Base-by-base conservation (phyloP, 2,888 invertebrate genomes). In the Brachyopa scutellaris region DNA sequence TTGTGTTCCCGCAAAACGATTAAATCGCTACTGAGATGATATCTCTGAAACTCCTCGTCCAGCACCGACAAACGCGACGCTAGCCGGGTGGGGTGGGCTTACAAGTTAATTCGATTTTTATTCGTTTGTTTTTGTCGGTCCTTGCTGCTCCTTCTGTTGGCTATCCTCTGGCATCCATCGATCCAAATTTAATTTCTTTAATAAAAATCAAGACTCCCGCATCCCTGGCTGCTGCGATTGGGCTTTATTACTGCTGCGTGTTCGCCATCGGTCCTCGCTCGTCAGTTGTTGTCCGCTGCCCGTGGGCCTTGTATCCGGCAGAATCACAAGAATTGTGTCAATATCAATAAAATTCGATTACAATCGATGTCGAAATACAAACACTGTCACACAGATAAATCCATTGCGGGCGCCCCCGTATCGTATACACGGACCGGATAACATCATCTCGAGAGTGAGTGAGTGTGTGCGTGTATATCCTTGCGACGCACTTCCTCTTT, bases 281-380 rank as follows among this genome's bases (percentile, higher is more conserved):
- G 17, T 6, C 45, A 45, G n/a, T n/a, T n/a, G n/a, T n/a, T 4
- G 47, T 13, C 29, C 21, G 19, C 57, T 17, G 51, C 8, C 31
- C 61, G 31, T 61, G 23, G 38, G 51, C 51, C 88, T 86, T 87
- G 88, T 88, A 88, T 87, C 86, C 87, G 87, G 87, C 88, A 6
- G 4, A 89, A 89, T 88, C 89, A 88, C 88, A 87, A 87, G 88
- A 88, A 88, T 89, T 88, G 89, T 88, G 89, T 88, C 89, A 89
- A 88, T 88, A 88, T 88, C 88, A 88, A 89, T 88, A 89, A 89
- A 88, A 89, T 88, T 88, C 88, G 89, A 88, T 88, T 88, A 89
- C 87, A 87, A 88, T 89, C 89, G 88, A 87, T 87, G 77, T 67
- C 47, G 59, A 57, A 57, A 61, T 64, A 77, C 4, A 5, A 26